These are phyloP conservation scores for Acleris sparsana DNA, from an alignment of 2,888 invertebrate species.

Conservation along the genomic window DNA sequence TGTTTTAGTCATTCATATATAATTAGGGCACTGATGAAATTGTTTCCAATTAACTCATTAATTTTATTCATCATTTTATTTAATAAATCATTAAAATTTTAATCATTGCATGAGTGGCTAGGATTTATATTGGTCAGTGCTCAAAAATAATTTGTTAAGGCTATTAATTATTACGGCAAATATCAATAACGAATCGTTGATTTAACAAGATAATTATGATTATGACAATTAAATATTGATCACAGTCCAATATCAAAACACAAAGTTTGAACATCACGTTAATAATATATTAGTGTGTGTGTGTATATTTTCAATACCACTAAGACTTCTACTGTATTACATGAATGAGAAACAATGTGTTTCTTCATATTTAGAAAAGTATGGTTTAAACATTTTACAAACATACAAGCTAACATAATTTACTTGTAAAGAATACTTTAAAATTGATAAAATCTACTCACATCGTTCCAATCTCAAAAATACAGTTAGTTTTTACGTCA, in stretches of 20 bases:
- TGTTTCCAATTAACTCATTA: conserved; percentile 9
- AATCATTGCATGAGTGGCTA: conserved; percentile 26
- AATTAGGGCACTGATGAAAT: conserved; percentile 33
- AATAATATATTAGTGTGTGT: conserved; percentile 56
- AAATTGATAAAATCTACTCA: too few species aligned
- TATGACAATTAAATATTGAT: conserved; percentile 49
- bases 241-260: conserved; percentile 67
- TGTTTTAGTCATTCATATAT: conserved; percentile 23
- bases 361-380: too few species aligned
- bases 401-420: too few species aligned
- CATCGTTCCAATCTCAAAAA: too few species aligned
- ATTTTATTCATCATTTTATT: conserved; percentile 36
- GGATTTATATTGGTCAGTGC: conserved; percentile 63
- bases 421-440: too few species aligned
- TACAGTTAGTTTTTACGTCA: too few species aligned
- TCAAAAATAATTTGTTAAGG: conserved; percentile 75
- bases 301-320: conserved; percentile 70
- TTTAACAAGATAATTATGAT: conserved; percentile 53
- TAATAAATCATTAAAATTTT: background rate
- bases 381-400: too few species aligned
- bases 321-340: conserved; percentile 41
- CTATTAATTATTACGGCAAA: conserved; percentile 48
- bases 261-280: conserved; percentile 67
- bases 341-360: background rate
- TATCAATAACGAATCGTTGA: conserved; percentile 59